phyloP scores from a whole-genome alignment of 2,797 vertebrate genomes.

The Echiichthys vipera region DNA sequence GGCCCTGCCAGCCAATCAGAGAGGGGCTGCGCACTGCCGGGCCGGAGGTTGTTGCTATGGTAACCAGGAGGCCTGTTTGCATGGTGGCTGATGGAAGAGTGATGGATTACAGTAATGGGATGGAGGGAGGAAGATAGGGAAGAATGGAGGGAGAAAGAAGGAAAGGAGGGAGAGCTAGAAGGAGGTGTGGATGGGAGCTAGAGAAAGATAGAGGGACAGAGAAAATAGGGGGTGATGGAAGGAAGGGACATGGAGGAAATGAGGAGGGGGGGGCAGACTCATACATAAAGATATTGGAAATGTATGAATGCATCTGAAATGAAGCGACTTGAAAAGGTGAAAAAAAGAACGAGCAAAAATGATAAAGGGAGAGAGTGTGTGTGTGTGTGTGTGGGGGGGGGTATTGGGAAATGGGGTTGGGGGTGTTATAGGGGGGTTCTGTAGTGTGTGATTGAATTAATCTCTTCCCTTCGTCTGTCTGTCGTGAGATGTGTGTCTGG shows the following conservation, averaged over 20 bases:
- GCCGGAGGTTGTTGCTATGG: constrained; percentile 88
- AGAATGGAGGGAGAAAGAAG: constrained; percentile 29
- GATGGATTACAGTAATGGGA: constrained; percentile 91
- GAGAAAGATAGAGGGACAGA: constrained; percentile 23
- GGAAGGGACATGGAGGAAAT: constrained; percentile 10
- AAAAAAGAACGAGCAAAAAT: constrained; percentile 70
- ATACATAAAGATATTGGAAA: constrained; percentile 90
- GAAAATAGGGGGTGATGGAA: constrained; percentile 22
- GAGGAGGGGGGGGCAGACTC: constrained; percentile 67
- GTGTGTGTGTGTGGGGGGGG: no score
- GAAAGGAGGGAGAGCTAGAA: constrained; percentile 10
- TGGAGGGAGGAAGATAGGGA: constrained; percentile 70
- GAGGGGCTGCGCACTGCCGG: constrained; percentile 79
- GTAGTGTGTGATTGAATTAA: constrained; percentile 67
- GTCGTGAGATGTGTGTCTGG: constrained; percentile 63
- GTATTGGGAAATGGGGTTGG: constrained; percentile 37
- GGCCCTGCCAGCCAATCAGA: constrained; percentile 85
- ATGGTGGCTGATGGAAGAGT: constrained; percentile 88
- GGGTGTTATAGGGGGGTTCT: neutral
- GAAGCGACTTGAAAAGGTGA: constrained; percentile 79
- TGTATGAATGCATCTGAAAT: constrained; percentile 89
- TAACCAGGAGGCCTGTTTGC: constrained; percentile 86
- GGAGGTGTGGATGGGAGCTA: constrained; percentile 56
- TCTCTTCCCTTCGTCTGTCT: constrained; percentile 60
- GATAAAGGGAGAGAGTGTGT: constrained; percentile 60